phyloP scores from a whole-genome alignment of 2,888 invertebrate genomes.

The Villa cingulata region DNA sequence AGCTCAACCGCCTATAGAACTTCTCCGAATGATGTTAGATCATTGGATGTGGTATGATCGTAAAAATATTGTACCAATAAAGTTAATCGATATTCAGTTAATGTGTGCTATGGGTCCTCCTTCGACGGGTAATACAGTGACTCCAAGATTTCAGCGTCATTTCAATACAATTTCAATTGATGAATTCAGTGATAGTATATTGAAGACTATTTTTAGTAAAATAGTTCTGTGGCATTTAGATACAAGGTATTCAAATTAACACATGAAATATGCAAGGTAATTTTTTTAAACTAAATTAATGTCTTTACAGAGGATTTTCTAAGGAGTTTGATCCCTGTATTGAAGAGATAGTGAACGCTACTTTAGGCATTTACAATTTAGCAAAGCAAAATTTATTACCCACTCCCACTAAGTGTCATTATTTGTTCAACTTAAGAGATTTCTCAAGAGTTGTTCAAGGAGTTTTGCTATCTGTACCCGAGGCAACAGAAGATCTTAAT shows the following conservation, averaged over 20 bases:
- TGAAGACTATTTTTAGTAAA: constrained; percentile 73
- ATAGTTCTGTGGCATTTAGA: constrained; percentile 93
- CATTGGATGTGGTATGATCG: constrained; percentile 83
- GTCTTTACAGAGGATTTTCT: constrained; percentile 64
- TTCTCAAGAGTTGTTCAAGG: constrained; percentile 90
- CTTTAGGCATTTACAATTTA: constrained; percentile 73
- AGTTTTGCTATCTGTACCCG: constrained; percentile 79
- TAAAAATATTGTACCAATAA: constrained; percentile 63
- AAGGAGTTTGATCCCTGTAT: constrained; percentile 90
- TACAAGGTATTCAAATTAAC: constrained; percentile 64
- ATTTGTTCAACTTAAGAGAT: constrained; percentile 87
- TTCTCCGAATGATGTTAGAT: constrained; percentile 81
- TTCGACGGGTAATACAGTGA: constrained; percentile 70
- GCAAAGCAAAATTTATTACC: constrained; percentile 73
- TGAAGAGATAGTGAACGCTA: constrained; percentile 74
- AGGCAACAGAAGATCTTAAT: constrained; percentile 71
- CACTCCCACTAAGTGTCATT: constrained; percentile 87
- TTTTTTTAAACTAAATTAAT: background rate
- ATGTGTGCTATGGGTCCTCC: constrained; percentile 75
- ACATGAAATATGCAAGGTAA: background rate
- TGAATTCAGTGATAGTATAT: constrained; percentile 73
- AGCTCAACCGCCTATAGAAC: constrained; percentile 88
- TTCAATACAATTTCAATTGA: constrained; percentile 76
- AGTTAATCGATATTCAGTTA: constrained; percentile 74
- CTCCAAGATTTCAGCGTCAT: constrained; percentile 74